These are phyloP conservation scores for roundworm (Caenorhabditis elegans) DNA, from an alignment of 1,140 invertebrate genomes.

Conservation along the genomic window DNA sequence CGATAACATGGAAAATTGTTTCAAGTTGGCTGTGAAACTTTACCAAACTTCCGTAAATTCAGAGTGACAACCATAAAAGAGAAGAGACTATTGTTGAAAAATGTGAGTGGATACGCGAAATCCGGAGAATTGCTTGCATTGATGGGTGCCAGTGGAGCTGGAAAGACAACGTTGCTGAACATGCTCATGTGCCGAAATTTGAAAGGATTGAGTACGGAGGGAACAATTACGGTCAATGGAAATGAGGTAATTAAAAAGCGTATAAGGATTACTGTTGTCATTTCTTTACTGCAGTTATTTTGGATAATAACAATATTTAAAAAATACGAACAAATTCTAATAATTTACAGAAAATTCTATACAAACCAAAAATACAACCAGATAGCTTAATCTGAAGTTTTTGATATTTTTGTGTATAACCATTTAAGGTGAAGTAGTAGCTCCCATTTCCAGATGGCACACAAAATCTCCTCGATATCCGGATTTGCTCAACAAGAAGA, in stretches of 20 bases:
- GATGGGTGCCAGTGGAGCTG: constrained; percentile 66
- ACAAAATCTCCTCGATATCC: constrained; percentile 67
- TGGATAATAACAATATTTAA: no score
- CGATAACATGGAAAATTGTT: no score
- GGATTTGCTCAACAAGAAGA: constrained; percentile 73
- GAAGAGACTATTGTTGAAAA: constrained; percentile 32
- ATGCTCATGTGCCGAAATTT: constrained; percentile 60
- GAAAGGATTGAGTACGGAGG: constrained; percentile 59
- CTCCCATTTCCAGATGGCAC: constrained; percentile 39
- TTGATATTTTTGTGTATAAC: no score
- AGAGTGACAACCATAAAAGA: constrained; percentile 40
- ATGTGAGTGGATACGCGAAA: constrained; percentile 39
- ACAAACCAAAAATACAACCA: no score
- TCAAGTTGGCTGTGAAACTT: no score
- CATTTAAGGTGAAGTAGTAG: no score
- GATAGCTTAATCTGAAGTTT: background rate
- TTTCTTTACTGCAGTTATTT: no score
- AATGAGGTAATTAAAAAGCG: constrained; percentile 18
- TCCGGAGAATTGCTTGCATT: constrained; percentile 63
- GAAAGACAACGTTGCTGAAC: constrained; percentile 66
- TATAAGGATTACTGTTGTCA: background rate
- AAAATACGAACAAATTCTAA: no score
- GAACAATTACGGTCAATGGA: constrained; percentile 62
- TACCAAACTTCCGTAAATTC: background rate
- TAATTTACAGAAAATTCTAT: no score